Base-by-base conservation (phyloP, 2,113 vertebrate genomes). In the Xerus inauris region DNA sequence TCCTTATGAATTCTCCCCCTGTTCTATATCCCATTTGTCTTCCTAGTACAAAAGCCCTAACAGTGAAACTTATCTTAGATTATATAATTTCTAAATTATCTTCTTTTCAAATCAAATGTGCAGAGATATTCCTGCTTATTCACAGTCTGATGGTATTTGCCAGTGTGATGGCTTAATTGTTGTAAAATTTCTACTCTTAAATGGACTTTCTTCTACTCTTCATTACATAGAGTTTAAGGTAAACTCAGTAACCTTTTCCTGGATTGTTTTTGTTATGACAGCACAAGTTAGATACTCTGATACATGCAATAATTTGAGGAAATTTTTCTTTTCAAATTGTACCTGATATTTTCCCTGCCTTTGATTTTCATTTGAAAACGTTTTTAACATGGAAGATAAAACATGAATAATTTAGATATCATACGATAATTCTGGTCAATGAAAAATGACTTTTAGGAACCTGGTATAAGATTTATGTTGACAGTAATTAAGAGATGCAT, bases 231-330 rank as follows among this genome's bases (percentile, higher is more conserved):
- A 77, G 72, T 71, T 90, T 45, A 69, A 90, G 64, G 89, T 79
- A 90, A 90, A 30, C 28, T 16, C 79, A 14, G 19, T 45, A 76
- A 67, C 32, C 65, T 96, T 75, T 47, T 57, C 11, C 4, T 86
- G 91, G 62, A 87, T 35, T 51, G 47, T 64, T n/a, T 97, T 97
- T 93, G 97, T 98, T 98, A 96, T 97, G 97, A 95, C 94, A 97
- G 90, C 94, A 94, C n/a, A 87, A 62, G 13, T 65, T 96, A n/a
- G n/a, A n/a, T n/a, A 95, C 73, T 96, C 47, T 85, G 64, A 89
- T 86, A 96, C 88, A 76, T 92, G 47, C 20, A 82, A 64, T 49
- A 81, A 32, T 89, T 93, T 75, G 17, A 17, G 35, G 79, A 65
- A 32, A 71, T 14, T 91, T 83, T 95, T 73, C 16, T 82, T 87